Percentiles rank a stretch among this genome's conserved stretches.
phyloP scores from a whole-genome alignment of 2,113 vertebrate genomes.

The Pygoscelis antarcticus region DNA sequence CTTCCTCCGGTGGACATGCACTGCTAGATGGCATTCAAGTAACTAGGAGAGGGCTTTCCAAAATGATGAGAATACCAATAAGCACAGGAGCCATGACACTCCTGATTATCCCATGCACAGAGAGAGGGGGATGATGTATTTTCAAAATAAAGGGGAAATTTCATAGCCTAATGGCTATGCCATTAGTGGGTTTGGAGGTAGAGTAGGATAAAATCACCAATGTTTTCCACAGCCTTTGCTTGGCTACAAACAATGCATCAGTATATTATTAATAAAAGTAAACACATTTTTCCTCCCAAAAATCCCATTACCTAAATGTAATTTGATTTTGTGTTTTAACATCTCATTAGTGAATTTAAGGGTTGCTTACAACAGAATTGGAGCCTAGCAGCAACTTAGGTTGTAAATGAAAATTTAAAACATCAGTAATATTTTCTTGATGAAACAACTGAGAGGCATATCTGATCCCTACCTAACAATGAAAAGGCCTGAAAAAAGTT shows the following conservation, averaged over 20 bases:
- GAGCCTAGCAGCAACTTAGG: slow-evolving; percentile 18
- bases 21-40: background rate
- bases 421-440: slow-evolving; percentile 40
- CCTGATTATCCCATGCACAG: background rate
- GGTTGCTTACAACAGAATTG: slow-evolving; percentile 19
- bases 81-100: background rate
- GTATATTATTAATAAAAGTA: background rate
- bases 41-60: background rate
- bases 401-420: slow-evolving; percentile 52
- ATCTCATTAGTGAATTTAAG: slow-evolving; percentile 49
- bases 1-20: background rate
- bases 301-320: background rate
- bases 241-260: background rate
- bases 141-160: background rate
- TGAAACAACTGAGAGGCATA: slow-evolving; percentile 33
- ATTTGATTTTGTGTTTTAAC: background rate
- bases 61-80: background rate
- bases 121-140: background rate
- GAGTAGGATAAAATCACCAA: background rate
- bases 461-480: slow-evolving; percentile 45
- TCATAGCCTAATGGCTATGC: background rate
- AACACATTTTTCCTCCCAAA: background rate
- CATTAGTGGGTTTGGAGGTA: background rate
- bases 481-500: slow-evolving; percentile 12
- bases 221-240: background rate